Evolutionary conservation across 2,797 vertebrate species (phyloP).

Genomic region (Pitangus sulphuratus): DNA sequence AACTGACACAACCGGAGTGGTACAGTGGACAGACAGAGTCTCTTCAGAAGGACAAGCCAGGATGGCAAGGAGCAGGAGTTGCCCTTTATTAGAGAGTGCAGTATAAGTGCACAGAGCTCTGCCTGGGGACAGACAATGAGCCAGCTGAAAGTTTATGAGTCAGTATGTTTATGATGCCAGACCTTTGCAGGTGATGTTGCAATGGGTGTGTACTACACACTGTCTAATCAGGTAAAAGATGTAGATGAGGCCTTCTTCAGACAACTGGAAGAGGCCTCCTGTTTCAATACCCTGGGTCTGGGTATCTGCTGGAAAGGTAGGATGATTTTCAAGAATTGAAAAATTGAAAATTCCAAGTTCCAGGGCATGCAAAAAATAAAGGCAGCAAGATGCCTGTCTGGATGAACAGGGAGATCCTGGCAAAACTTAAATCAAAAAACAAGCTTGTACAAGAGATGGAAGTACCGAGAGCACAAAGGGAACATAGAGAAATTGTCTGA

Average conservation of each 20-base stretch:
- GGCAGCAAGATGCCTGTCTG: neutral
- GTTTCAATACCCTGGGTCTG: neutral
- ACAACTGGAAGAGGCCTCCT: neutral
- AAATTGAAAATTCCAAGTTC: too few species aligned
- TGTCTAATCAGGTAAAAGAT: neutral
- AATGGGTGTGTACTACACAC: neutral
- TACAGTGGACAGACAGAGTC: accelerated
- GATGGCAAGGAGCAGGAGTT: neutral
- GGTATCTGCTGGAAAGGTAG: neutral
- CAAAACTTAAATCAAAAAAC: neutral
- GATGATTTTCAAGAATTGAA: neutral
- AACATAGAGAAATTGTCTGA: neutral
- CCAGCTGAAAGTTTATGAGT: neutral
- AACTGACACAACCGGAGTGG: accelerated
- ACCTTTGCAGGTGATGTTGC: accelerated
- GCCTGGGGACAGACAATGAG: neutral
- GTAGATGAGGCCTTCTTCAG: neutral
- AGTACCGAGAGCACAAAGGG: neutral
- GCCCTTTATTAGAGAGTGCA: neutral
- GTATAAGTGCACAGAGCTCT: neutral
- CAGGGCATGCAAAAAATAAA: neutral
- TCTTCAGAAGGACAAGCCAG: neutral
- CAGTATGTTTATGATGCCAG: neutral
- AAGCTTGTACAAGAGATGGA: neutral
- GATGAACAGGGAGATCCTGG: neutral